These are phyloP conservation scores for Dromiciops gliroides DNA, from an alignment of 2,113 vertebrate species.

Conservation along the genomic window DNA sequence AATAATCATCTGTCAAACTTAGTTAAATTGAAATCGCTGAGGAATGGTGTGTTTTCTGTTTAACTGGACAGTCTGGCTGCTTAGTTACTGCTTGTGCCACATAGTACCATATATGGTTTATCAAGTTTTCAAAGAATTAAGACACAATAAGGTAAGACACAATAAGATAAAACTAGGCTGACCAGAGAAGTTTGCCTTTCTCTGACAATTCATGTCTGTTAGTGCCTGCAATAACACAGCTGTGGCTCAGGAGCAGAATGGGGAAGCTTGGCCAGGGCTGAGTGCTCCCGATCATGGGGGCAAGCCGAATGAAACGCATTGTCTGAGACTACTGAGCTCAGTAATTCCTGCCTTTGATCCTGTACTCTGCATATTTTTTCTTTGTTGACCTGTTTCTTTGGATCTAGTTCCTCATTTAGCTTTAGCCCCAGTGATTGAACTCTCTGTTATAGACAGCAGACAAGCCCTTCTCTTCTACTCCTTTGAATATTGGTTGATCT, in stretches of 20 bases:
- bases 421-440: neutral
- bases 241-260: neutral
- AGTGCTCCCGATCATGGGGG: conserved; percentile 1
- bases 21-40: neutral
- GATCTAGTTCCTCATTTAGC: neutral
- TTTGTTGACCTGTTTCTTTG: neutral
- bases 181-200: neutral
- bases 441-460: neutral
- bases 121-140: neutral
- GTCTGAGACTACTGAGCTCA: neutral
- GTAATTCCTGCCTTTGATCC: neutral
- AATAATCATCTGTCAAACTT: neutral
- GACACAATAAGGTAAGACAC: neutral
- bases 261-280: neutral
- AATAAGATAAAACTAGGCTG: neutral
- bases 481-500: neutral
- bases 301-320: neutral
- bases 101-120: neutral
- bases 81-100: neutral
- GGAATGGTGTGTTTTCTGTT: neutral
- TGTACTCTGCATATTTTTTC: neutral
- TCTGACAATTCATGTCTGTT: neutral
- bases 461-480: neutral
- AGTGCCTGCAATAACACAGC: neutral
- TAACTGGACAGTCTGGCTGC: neutral